These are phyloP conservation scores for Netelia virgata DNA, from an alignment of 2,888 invertebrate genomes.

Conservation along the genomic window DNA sequence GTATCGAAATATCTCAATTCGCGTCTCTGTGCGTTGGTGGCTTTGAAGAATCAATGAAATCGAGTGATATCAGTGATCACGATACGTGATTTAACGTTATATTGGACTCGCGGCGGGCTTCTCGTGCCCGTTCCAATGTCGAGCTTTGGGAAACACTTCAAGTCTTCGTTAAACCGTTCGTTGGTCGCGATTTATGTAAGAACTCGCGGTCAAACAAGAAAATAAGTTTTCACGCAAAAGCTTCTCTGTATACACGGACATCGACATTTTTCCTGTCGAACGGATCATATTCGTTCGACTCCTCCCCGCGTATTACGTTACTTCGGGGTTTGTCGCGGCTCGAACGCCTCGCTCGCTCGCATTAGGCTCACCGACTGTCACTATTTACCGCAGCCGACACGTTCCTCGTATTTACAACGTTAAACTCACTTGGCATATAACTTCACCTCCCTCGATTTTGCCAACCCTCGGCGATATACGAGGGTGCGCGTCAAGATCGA, in stretches of 20 bases:
- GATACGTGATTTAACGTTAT: constrained; percentile 39
- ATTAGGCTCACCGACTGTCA: too few species aligned
- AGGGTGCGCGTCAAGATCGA: too few species aligned
- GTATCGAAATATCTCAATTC: not conserved
- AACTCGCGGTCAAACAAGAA: not conserved
- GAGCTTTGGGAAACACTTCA: constrained; percentile 67
- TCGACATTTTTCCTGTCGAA: not conserved
- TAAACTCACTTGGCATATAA: too few species aligned
- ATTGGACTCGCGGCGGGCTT: constrained; percentile 57
- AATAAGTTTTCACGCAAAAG: not conserved
- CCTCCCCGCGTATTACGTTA: too few species aligned
- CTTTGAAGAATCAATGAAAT: constrained; percentile 15
- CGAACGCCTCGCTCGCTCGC: too few species aligned
- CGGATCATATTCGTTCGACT: not conserved
- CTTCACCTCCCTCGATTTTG: too few species aligned
- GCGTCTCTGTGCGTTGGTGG: not conserved
- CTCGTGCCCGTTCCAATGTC: constrained; percentile 31
- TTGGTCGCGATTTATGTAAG: constrained; percentile 56
- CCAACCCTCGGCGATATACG: too few species aligned
- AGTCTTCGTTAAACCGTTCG: constrained; percentile 66
- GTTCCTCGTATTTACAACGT: too few species aligned
- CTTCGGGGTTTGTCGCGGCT: too few species aligned
- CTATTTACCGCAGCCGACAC: too few species aligned
- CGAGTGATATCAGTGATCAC: constrained; percentile 17
- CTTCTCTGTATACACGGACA: not conserved